Base-by-base conservation (phyloP, 1,140 invertebrate species). In the Drosophila oshimai region DNA sequence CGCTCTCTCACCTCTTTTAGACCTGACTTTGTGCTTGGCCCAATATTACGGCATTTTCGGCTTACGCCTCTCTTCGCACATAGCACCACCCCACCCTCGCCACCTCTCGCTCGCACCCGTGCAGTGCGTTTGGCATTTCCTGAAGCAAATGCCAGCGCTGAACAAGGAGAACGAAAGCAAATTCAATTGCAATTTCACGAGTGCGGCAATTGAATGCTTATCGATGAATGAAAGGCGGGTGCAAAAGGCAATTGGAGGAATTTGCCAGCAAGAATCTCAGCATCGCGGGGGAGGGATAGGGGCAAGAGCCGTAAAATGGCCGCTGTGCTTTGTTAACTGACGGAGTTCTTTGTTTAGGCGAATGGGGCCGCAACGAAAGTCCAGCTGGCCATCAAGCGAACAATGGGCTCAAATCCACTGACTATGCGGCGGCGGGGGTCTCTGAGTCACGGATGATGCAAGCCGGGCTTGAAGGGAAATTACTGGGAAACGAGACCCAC, bases 281-380 rank as follows among this genome's bases (percentile, higher is more conserved):
- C 22, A 36, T 12, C 22, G 6, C 0, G 15, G 7, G 2, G 20
- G 18, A 28, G 13, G 31, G 15, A 34, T 6, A 1, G 13, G 26
- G 26, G 10, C 13, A 7, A 1, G 13, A 36, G 51, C 26, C 44
- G 39, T 65, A 74, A 78, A 70, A 65, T 65, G 69, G 74, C 57
- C 62, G 47, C 67, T 41, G 12, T 42, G 41, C 51, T 58, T 72
- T 42, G 62, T 39, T 54, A 68, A 44, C 41, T 53, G 47, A 50
- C 53, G 51, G 33, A 74, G 73, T 76, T 83, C 78, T 83, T 83
- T 83, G 78, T 83, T 86, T 75, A 68, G 72, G 75, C 71, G 74
- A 84, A 84, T 84, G 74, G 54, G 80, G 51, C 71, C 80, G 77
- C 74, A 86, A 74, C 75, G 75, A 79, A 53, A 53, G 46, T 61